phyloP scores from a whole-genome alignment of 1,140 invertebrate species.

The Agraylea sexmaculata region DNA sequence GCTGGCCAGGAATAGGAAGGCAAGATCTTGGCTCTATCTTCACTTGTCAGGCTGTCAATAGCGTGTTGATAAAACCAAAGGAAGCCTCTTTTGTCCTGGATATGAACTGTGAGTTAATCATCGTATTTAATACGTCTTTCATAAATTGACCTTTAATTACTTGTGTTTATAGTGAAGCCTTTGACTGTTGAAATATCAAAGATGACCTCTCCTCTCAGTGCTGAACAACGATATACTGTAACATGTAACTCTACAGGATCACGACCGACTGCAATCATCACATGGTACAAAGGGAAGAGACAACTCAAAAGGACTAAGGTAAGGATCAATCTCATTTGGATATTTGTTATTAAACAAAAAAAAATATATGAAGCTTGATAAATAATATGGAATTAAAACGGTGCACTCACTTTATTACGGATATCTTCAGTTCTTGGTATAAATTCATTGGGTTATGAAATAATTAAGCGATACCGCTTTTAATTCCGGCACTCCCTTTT shows the following conservation, averaged over 20 bases:
- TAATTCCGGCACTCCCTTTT: no score
- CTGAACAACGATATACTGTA: slow-evolving; percentile 65
- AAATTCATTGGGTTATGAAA: no score
- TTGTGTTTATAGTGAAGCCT: slow-evolving; percentile 55
- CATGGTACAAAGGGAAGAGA: slow-evolving; percentile 77
- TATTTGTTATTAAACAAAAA: no score
- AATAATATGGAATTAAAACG: no score
- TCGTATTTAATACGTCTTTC: background rate
- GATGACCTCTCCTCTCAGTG: slow-evolving; percentile 48
- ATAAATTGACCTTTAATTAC: background rate
- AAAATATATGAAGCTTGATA: no score
- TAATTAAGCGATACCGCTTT: no score
- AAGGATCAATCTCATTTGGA: no score
- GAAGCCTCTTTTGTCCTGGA: slow-evolving; percentile 64
- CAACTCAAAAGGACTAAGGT: slow-evolving; percentile 65
- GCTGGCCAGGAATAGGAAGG: slow-evolving; percentile 57
- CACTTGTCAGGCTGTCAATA: slow-evolving; percentile 76
- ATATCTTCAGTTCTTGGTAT: no score
- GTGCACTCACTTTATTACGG: no score
- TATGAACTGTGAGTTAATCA: slow-evolving; percentile 62
- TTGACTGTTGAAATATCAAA: slow-evolving; percentile 61
- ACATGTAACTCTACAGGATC: slow-evolving; percentile 73
- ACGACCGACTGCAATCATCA: slow-evolving; percentile 71
- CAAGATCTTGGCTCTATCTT: slow-evolving; percentile 72
- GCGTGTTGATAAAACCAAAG: slow-evolving; percentile 61